Evolutionary conservation across 1,140 invertebrate species (phyloP), one percentile per base, ranked within the genome.

Genomic region (Tetragnatha versicolor): DNA sequence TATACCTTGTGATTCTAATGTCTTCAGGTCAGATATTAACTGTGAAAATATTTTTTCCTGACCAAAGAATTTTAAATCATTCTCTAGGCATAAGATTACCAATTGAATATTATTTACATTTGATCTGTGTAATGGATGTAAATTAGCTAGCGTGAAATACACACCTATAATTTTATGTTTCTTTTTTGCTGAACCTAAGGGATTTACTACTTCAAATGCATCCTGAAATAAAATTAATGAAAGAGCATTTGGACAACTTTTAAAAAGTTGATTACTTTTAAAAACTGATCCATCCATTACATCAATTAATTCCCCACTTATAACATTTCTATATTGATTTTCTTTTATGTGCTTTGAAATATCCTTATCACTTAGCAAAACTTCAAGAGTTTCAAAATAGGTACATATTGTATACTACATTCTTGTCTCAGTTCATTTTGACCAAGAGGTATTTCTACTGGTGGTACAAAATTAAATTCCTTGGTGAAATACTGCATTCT

Each of bases 161-260:
- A 39, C 61, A 14, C 12, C 61, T 39, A 66, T 10, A 42, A 39
- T 42, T 66, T 66, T 39, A 22, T 66, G 61, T 45, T 42, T 66
- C 14, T 37, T 42, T 35, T 42, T 66, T n/a, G 61, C 61, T 42
- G 61, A 66, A 20, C 61, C 29, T 9, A 66, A 25, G 42, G 61
- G 35, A 66, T 66, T 66, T 5, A 66, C 61, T 9, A 39, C 22
- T 42, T 66, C 61, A 66, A 66, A 66, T 5, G 12, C 27, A 31
- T 66, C 61, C 39, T 66, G 61, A 42, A 20, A 39, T 6, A 66
- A 42, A 20, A 66, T 14, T 25, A 66, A 22, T 37, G 37, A n/a
- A 14, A 66, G 37, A 22, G 20, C 37, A 42, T 66, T 39, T 20
- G 5, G 20, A 39, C 42, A 31, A 22, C n/a, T n/a, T n/a, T 66